A percentile compares a stretch with the other conserved stretches of the same genome.
Evolutionary conservation across 2,797 vertebrate species (phyloP).

Genomic region (Anguilla megastoma): DNA sequence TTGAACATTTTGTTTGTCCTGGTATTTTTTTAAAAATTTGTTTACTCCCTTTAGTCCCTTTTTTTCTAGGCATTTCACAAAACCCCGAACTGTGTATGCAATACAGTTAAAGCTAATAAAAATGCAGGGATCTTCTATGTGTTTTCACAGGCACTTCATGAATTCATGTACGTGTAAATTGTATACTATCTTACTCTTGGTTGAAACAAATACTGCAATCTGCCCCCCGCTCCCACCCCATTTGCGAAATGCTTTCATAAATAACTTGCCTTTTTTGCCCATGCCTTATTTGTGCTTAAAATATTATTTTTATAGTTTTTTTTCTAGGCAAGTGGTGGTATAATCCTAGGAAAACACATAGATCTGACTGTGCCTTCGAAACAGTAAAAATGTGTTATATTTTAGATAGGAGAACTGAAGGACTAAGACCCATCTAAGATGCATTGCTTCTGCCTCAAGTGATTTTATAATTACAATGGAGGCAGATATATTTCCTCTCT

Average conservation of each 20-base stretch:
- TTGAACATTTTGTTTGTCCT: not conserved
- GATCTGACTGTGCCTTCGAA: not conserved
- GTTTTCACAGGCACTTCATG: not conserved
- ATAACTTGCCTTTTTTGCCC: not conserved
- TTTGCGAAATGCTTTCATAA: not conserved
- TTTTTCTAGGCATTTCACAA: not conserved
- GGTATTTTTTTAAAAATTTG: not conserved
- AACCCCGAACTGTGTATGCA: not conserved
- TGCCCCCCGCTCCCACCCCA: not conserved
- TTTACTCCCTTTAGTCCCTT: not conserved
- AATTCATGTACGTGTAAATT: not conserved
- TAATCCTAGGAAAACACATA: not conserved
- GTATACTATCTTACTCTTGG: not conserved
- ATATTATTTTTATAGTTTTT: not conserved
- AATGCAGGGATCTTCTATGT: not conserved
- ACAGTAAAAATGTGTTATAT: not conserved
- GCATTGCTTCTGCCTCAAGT: constrained; percentile 4
- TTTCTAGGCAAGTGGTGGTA: not conserved
- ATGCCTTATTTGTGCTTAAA: not conserved
- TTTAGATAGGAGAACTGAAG: not conserved
- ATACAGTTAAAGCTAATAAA: not conserved
- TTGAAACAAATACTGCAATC: not conserved
- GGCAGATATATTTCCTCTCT: not conserved
- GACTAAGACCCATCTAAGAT: constrained; percentile 1
- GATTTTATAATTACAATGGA: constrained; percentile 12